These are phyloP conservation scores for Sebastes kiyomatsui DNA, from an alignment of 2,797 vertebrate genomes.

Conservation along the genomic window DNA sequence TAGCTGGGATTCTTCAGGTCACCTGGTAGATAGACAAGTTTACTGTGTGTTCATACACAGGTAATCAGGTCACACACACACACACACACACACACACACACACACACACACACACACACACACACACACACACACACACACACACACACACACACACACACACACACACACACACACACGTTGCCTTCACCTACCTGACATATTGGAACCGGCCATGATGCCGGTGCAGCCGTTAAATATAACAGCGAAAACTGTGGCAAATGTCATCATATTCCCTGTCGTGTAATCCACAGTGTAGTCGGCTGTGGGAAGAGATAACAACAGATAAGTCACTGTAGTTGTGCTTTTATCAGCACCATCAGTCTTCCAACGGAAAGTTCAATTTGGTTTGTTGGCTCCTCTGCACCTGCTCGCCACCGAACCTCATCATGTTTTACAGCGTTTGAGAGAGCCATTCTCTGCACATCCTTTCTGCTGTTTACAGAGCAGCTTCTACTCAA, in stretches of 20 bases:
- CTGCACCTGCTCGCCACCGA: not conserved
- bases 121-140: too few species aligned
- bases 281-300: constrained; percentile 88
- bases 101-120: not conserved
- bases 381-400: constrained; percentile 8
- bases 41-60: not conserved
- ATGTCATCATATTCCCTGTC: constrained; percentile 87
- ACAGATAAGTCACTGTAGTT: not conserved
- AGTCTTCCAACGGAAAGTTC: constrained; percentile 10
- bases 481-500: not conserved
- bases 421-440: constrained; percentile 16
- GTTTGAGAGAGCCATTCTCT: not conserved
- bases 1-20: constrained; percentile 91
- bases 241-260: constrained; percentile 90
- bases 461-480: not conserved
- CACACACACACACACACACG: not conserved
- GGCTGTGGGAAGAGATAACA: constrained; percentile 68
- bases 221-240: constrained; percentile 96
- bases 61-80: not conserved
- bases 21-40: constrained; percentile 70
- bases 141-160: not conserved
- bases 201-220: constrained; percentile 95
- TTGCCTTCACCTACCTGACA: constrained; percentile 84
- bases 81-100: not conserved
- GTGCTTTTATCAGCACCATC: constrained; percentile 7